Percentiles rank a stretch among this genome's conserved stretches.
Evolutionary conservation across 2,113 vertebrate genomes (phyloP).

Genomic region (Sturnira hondurensis): DNA sequence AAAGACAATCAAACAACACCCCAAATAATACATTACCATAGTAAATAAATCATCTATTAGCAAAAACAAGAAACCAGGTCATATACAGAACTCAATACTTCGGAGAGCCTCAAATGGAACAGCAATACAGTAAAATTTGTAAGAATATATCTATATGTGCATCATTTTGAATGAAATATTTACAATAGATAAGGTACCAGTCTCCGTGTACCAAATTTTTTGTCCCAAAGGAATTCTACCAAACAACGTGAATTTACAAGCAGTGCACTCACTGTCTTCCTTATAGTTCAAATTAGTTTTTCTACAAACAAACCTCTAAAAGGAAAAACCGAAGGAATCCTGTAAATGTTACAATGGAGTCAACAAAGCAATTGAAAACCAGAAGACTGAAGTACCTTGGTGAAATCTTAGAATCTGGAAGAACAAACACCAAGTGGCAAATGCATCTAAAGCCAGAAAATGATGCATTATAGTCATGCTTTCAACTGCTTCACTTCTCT

Average conservation of each 20-base stretch:
- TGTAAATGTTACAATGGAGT: constrained; percentile 71
- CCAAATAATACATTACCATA: constrained; percentile 93
- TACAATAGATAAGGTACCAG: constrained; percentile 89
- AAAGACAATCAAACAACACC: constrained; percentile 96
- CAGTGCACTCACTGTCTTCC: constrained; percentile 82
- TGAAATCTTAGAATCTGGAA: constrained; percentile 69
- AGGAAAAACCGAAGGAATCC: constrained; percentile 77
- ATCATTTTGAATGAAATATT: constrained; percentile 94
- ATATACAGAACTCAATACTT: constrained; percentile 90
- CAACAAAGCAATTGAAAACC: constrained; percentile 83
- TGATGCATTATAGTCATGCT: constrained; percentile 44
- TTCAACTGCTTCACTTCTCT: constrained; percentile 66
- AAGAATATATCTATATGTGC: constrained; percentile 97
- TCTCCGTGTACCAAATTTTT: constrained; percentile 80
- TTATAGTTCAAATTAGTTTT: constrained; percentile 78
- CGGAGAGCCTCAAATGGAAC: constrained; percentile 89
- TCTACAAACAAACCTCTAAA: constrained; percentile 90
- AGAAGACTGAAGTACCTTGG: constrained; percentile 66
- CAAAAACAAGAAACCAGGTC: constrained; percentile 85
- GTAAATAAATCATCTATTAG: constrained; percentile 92
- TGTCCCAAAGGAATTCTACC: constrained; percentile 86
- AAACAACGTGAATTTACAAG: constrained; percentile 92
- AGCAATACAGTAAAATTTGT: constrained; percentile 95
- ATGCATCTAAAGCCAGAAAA: constrained; percentile 68
- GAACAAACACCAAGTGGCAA: constrained; percentile 73